Percentiles rank a stretch among this genome's conserved stretches.
phyloP scores from a whole-genome alignment of 1,140 invertebrate genomes.

The Caenorhabditis brenneri region DNA sequence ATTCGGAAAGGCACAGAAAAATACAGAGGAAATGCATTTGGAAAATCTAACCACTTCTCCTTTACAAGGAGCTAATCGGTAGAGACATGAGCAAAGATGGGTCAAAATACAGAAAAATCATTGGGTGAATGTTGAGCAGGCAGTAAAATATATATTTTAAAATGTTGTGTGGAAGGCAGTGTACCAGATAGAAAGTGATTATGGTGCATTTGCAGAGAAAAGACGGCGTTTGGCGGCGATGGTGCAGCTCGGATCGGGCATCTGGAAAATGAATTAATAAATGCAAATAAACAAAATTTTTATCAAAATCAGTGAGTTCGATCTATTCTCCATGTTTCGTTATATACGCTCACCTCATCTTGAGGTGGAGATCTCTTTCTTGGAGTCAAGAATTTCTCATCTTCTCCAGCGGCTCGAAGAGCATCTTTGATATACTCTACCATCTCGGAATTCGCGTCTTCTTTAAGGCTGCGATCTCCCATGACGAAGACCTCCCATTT shows the following conservation, averaged over 20 bases:
- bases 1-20: not conserved
- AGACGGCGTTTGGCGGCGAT: slow-evolving; percentile 11
- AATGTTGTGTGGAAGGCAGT: not conserved
- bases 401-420: not conserved
- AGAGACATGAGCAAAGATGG: not conserved
- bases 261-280: not conserved
- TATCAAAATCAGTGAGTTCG: too few relatives aligned
- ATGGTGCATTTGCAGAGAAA: not conserved
- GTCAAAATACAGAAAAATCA: not conserved
- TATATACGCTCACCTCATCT: not conserved
- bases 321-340: not conserved
- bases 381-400: slow-evolving; percentile 4
- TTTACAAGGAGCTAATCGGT: not conserved
- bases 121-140: not conserved
- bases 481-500: slow-evolving; percentile 24
- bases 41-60: slow-evolving; percentile 11
- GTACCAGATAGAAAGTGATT: too few relatives aligned
- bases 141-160: not conserved
- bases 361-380: slow-evolving; percentile 11
- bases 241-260: not conserved
- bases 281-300: too few relatives aligned
- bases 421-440: not conserved
- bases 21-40: not conserved
- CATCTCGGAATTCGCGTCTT: not conserved
- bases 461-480: not conserved